Conservation (phyloP, 1,140 invertebrate genomes). For the Panagrolaimus sp. region DNA sequence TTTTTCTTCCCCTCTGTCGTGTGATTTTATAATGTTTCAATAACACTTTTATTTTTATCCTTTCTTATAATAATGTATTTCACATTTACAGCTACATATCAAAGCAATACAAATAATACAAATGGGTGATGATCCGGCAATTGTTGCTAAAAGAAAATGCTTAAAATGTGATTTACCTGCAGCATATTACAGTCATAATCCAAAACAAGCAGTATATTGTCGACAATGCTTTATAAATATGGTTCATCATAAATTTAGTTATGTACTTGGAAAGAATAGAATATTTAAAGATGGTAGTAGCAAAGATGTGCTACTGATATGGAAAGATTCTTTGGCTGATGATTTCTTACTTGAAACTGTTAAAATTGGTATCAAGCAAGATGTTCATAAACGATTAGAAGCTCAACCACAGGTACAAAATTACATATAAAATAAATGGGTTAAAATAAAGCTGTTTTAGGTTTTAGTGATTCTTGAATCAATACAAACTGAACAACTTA, state of each 20-base stretch:
- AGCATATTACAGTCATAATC: slow-evolving; percentile 17
- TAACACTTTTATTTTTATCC: too few relatives aligned
- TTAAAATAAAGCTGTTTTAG: neutral
- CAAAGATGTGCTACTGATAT: neutral
- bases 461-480: neutral
- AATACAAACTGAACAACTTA: neutral
- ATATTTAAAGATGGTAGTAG: slow-evolving; percentile 18
- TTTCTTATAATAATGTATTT: too few relatives aligned
- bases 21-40: too few relatives aligned
- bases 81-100: too few relatives aligned
- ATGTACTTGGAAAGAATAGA: slow-evolving; percentile 21
- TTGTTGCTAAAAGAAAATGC: slow-evolving; percentile 15
- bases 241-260: slow-evolving; percentile 28
- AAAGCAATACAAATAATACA: too few relatives aligned
- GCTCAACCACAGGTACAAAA: neutral
- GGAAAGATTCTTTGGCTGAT: neutral
- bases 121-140: slow-evolving; percentile 5
- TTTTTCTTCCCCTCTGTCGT: too few relatives aligned
- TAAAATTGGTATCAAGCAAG: neutral
- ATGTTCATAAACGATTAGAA: slow-evolving; percentile 5
- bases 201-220: slow-evolving; percentile 25
- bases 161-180: slow-evolving; percentile 21
- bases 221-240: slow-evolving; percentile 22
- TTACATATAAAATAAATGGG: neutral
- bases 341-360: neutral